These are phyloP conservation scores for Ornithorhynchus anatinus DNA, from an alignment of 2,113 vertebrate species.

Conservation along the genomic window DNA sequence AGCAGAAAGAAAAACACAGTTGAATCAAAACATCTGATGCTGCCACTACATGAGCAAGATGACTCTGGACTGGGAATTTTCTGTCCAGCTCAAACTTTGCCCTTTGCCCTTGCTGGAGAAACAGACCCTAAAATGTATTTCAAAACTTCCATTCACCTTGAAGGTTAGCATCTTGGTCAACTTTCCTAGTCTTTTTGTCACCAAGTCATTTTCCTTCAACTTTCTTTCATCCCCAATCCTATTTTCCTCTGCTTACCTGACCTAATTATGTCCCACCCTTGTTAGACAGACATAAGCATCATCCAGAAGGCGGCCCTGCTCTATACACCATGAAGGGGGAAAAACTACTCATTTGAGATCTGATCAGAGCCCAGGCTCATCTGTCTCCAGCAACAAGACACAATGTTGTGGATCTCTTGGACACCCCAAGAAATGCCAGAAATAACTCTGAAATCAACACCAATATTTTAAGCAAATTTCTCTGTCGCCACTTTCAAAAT, in stretches of 20 bases:
- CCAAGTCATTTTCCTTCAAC: not conserved
- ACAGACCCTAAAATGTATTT: too few species aligned
- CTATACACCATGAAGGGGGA: not conserved
- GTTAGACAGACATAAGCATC: too few species aligned
- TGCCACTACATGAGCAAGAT: not conserved
- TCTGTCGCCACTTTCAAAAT: too few species aligned
- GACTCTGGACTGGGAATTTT: not conserved
- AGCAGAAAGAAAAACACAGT: not conserved
- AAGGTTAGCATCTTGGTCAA: not conserved
- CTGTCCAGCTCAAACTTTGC: too few species aligned
- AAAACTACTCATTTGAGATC: not conserved
- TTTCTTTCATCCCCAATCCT: not conserved
- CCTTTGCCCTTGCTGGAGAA: too few species aligned
- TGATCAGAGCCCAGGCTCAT: too few species aligned
- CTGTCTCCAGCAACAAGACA: too few species aligned
- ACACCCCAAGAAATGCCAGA: too few species aligned
- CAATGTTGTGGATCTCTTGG: too few species aligned
- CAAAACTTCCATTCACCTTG: not conserved
- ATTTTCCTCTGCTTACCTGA: not conserved
- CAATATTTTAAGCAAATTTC: too few species aligned
- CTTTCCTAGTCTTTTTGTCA: not conserved
- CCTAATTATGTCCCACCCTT: not conserved
- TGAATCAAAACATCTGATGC: not conserved
- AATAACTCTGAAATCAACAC: too few species aligned
- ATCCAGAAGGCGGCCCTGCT: too few species aligned